A percentile compares a stretch with the other conserved stretches of the same genome.
These are phyloP conservation scores for Stegodyphus mimosarum DNA, from an alignment of 1,140 invertebrate genomes.

Conservation along the genomic window DNA sequence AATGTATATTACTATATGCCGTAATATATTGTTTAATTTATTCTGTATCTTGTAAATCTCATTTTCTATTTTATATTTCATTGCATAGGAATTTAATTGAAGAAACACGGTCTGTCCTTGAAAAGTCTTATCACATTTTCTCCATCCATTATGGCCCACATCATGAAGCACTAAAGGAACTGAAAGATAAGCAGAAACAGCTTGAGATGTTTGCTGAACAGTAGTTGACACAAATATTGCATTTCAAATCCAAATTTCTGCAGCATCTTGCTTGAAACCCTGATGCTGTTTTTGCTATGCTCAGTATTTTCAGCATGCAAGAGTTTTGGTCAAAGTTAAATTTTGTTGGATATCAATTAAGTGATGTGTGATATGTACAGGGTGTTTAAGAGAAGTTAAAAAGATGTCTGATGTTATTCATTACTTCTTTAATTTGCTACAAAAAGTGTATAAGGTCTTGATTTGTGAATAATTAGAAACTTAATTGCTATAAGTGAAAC, in stretches of 20 bases:
- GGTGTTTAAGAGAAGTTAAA: conserved; percentile 4
- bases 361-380: background rate
- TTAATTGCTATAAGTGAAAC: too few relatives aligned
- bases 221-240: background rate
- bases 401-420: background rate
- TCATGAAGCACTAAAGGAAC: conserved; percentile 49
- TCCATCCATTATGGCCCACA: conserved; percentile 60
- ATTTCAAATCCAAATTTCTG: background rate
- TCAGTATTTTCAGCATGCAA: conserved; percentile 14
- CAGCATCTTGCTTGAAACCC: conserved; percentile 13
- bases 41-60: too few relatives aligned
- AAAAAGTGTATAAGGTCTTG: background rate
- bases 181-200: conserved; percentile 47
- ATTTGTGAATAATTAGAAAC: background rate
- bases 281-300: conserved; percentile 22
- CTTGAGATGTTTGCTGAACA: conserved; percentile 37
- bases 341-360: conserved; percentile 25
- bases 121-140: conserved; percentile 49
- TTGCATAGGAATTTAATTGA: conserved; percentile 29
- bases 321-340: conserved; percentile 27
- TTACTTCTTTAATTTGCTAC: background rate
- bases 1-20: too few relatives aligned
- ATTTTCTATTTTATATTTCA: background rate
- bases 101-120: conserved; percentile 42
- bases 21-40: too few relatives aligned